These are phyloP conservation scores for Elgaria multicarinata DNA, from an alignment of 2,113 vertebrate genomes.

Conservation along the genomic window DNA sequence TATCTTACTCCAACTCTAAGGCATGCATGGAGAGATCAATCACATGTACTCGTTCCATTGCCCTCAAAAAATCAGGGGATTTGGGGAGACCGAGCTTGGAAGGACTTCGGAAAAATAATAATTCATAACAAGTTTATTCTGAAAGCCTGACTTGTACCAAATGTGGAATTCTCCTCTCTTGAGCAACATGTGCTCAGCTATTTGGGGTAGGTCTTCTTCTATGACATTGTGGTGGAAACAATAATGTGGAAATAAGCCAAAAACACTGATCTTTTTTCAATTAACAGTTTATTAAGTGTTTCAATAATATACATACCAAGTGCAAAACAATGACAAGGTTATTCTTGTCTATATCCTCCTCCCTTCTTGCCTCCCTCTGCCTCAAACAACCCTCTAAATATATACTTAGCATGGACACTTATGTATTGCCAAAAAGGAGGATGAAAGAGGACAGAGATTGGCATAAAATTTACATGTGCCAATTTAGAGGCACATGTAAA, in stretches of 20 bases:
- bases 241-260: not conserved
- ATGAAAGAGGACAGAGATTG: not conserved
- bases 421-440: not conserved
- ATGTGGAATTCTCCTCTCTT: not conserved
- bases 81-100: not conserved
- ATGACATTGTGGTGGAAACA: not conserved
- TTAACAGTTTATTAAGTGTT: not conserved
- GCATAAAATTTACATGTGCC: not conserved
- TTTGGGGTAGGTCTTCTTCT: not conserved
- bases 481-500: no score
- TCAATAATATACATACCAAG: not conserved
- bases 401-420: not conserved
- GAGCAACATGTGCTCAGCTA: conserved; percentile 2
- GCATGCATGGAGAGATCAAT: not conserved
- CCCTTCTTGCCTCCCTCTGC: not conserved
- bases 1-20: not conserved
- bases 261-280: not conserved
- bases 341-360: not conserved
- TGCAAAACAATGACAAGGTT: not conserved
- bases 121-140: not conserved
- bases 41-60: not conserved
- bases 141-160: not conserved
- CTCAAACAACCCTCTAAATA: not conserved
- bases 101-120: not conserved
- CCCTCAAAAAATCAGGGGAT: not conserved